These are phyloP conservation scores for Bhutanitis thaidina DNA, from an alignment of 2,888 invertebrate species.

Conservation along the genomic window DNA sequence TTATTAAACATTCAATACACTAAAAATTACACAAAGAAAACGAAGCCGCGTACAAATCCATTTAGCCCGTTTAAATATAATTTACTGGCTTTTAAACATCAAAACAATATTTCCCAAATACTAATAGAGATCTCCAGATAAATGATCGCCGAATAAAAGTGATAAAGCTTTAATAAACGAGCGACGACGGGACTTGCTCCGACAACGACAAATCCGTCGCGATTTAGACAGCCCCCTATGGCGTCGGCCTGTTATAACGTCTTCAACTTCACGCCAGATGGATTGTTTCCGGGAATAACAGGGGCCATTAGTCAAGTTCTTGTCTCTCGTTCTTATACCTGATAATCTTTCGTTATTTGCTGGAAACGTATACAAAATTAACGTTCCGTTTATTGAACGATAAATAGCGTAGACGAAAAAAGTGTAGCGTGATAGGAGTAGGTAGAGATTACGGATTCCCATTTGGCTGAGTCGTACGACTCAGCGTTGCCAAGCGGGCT, in stretches of 20 bases:
- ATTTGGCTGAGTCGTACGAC: too few relatives aligned
- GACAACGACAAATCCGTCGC: constrained; percentile 16
- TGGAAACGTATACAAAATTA: background rate
- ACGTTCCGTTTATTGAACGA: too few relatives aligned
- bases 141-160: constrained; percentile 17
- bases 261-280: constrained; percentile 15
- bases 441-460: too few relatives aligned
- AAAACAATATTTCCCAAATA: too few relatives aligned
- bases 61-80: too few relatives aligned
- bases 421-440: too few relatives aligned
- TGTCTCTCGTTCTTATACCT: constrained; percentile 1
- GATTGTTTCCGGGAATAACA: constrained; percentile 16
- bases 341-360: constrained; percentile 3
- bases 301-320: constrained; percentile 6
- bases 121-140: constrained; percentile 12
- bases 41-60: too few relatives aligned
- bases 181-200: background rate
- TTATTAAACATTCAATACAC: too few relatives aligned
- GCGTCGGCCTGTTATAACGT: constrained; percentile 5
- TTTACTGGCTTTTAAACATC: too few relatives aligned
- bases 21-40: too few relatives aligned
- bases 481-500: too few relatives aligned
- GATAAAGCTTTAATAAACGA: constrained; percentile 16
- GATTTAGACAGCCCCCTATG: constrained; percentile 9
- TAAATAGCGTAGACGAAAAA: too few relatives aligned